A percentile compares a stretch with the other conserved stretches of the same genome.
Conservation (phyloP, 2,113 vertebrate species). For the Ifrita kowaldi region DNA sequence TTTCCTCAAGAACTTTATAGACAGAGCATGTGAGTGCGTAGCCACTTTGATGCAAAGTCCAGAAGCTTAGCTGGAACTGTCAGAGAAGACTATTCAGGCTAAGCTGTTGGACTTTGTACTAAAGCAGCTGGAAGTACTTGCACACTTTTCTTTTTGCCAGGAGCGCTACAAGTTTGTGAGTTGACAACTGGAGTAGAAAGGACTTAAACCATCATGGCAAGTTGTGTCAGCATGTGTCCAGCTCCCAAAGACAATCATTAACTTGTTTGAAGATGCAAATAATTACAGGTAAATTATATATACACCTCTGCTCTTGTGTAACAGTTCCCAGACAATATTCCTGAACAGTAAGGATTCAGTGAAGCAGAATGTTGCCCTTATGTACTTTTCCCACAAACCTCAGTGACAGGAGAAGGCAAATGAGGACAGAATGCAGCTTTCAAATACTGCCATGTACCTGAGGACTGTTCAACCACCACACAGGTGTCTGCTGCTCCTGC, state of each 20-base stretch:
- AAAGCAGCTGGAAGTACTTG: not conserved
- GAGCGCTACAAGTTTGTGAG: not conserved
- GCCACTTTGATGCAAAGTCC: slow-evolving; percentile 24
- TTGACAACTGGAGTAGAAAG: not conserved
- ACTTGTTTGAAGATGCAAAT: not conserved
- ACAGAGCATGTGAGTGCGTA: not conserved
- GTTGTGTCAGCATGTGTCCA: not conserved
- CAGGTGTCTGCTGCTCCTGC: not conserved
- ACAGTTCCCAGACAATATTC: not conserved
- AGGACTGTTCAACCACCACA: not conserved
- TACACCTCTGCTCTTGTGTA: not conserved
- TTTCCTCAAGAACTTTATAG: not conserved
- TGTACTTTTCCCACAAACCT: not conserved
- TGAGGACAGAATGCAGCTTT: not conserved
- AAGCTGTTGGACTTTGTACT: slow-evolving; percentile 36
- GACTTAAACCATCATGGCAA: not conserved
- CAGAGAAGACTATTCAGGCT: not conserved
- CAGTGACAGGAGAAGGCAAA: not conserved
- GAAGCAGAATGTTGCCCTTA: not conserved
- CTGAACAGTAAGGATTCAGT: not conserved
- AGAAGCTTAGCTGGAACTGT: not conserved
- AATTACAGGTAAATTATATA: not conserved
- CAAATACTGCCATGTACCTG: not conserved
- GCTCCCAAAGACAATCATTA: not conserved
- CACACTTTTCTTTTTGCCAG: not conserved